These are phyloP conservation scores for Zelleria hepariella DNA, from an alignment of 2,888 invertebrate species.

Conservation along the genomic window DNA sequence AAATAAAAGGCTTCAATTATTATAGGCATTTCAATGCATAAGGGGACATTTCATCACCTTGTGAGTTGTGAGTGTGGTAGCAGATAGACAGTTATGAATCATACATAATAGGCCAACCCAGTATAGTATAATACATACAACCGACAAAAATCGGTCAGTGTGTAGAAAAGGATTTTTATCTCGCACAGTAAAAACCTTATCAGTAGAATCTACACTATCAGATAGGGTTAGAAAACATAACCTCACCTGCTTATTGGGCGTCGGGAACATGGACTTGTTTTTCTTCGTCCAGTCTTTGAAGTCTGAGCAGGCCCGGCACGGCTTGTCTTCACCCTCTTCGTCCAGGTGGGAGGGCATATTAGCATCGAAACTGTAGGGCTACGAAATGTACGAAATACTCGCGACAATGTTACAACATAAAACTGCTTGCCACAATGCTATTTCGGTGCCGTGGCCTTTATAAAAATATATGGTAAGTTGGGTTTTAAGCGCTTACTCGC, in stretches of 20 bases:
- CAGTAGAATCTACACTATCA: slow-evolving; percentile 1
- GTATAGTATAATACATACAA: no score
- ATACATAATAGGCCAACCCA: no score
- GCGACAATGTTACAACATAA: background rate
- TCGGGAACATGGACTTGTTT: slow-evolving; percentile 34
- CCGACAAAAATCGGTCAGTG: no score
- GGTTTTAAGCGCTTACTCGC: background rate
- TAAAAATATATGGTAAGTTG: background rate
- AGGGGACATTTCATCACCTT: no score
- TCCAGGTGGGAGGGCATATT: slow-evolving; percentile 44
- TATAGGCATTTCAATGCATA: no score
- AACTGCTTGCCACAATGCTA: no score
- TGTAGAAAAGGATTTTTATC: no score
- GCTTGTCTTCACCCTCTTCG: slow-evolving; percentile 66
- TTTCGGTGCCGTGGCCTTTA: no score
- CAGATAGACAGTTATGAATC: no score
- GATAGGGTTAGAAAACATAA: background rate
- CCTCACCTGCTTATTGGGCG: slow-evolving; percentile 30
- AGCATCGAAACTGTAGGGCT: slow-evolving; percentile 11
- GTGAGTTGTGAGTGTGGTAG: no score
- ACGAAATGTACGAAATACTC: slow-evolving; percentile 20
- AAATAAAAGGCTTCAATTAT: no score
- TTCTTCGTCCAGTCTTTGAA: slow-evolving; percentile 81
- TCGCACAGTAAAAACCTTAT: slow-evolving; percentile 13
- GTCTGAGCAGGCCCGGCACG: slow-evolving; percentile 80